phyloP scores from a whole-genome alignment of 2,888 invertebrate genomes.

The Erebia ligea region DNA sequence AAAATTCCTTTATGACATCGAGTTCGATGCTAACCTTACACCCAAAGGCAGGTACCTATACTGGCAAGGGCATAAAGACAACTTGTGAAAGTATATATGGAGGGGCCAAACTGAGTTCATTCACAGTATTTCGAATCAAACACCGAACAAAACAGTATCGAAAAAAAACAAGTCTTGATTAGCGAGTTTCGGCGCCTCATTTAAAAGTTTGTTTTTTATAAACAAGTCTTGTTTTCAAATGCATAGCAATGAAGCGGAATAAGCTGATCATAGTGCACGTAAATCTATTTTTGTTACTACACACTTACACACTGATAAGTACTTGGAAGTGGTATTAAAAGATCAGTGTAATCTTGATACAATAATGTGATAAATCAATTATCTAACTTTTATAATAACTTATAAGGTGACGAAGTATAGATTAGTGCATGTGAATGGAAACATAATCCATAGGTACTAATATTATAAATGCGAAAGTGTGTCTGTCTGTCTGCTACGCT shows the following conservation, averaged over 20 bases:
- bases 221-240: constrained; percentile 8
- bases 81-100: constrained; percentile 14
- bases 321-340: not conserved
- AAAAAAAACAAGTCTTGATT: not conserved
- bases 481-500: too few species aligned
- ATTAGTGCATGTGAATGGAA: not conserved
- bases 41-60: not conserved
- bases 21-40: not conserved
- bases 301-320: not conserved
- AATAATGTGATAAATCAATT: too few species aligned
- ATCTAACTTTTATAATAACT: not conserved
- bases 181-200: not conserved
- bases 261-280: not conserved
- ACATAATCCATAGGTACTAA: too few species aligned
- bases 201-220: constrained; percentile 3
- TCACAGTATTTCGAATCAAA: constrained; percentile 9
- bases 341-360: not conserved
- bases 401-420: not conserved
- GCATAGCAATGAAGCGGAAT: not conserved
- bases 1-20: not conserved
- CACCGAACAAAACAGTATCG: not conserved
- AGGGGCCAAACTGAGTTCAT: constrained; percentile 12
- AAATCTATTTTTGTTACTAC: not conserved
- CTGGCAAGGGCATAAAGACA: constrained; percentile 5
- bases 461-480: too few species aligned